phyloP scores from a whole-genome alignment of 1,140 invertebrate species.

The Cyphomyrmex costatus region DNA sequence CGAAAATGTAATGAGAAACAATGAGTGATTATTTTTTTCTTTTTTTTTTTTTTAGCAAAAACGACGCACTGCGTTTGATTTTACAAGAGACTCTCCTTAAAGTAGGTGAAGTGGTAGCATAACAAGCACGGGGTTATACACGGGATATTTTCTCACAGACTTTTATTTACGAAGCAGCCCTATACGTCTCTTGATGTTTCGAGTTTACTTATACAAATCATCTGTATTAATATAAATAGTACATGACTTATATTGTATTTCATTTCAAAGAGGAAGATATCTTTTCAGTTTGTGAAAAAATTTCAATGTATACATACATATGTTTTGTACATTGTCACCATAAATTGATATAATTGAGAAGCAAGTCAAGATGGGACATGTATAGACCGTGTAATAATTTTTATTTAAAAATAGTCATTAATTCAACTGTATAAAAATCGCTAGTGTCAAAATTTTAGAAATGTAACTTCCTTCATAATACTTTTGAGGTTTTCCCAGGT shows the following conservation, averaged over 20 bases:
- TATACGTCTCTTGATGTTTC: background rate
- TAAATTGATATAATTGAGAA: background rate
- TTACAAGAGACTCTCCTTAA: conserved; percentile 19
- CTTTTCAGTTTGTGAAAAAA: background rate
- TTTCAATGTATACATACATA: no score
- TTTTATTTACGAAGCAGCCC: background rate
- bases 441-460: no score
- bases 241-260: background rate
- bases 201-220: background rate
- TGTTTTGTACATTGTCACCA: background rate
- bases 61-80: conserved; percentile 14
- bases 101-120: conserved; percentile 1
- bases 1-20: conserved; percentile 17
- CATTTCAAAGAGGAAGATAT: background rate
- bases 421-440: no score
- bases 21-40: no score
- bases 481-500: no score
- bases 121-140: background rate
- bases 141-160: background rate
- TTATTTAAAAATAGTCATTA: background rate
- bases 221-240: background rate
- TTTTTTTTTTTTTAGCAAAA: conserved; percentile 7
- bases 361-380: background rate
- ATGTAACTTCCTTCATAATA: no score
- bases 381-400: background rate